phyloP scores from a whole-genome alignment of 2,797 vertebrate species.

The Astyanax mexicanus region DNA sequence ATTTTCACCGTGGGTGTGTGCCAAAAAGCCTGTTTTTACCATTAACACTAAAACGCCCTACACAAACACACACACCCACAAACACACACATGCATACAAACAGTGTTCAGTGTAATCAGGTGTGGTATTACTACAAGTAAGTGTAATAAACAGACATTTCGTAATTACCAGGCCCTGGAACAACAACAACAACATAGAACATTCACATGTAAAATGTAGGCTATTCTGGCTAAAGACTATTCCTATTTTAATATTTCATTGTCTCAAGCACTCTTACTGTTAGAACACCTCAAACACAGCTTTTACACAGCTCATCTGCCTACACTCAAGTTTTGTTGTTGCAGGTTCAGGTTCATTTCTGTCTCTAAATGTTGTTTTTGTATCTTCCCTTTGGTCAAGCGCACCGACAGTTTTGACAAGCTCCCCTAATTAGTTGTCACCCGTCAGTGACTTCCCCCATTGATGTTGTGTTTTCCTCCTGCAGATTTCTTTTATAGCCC shows the following conservation, averaged over 20 bases:
- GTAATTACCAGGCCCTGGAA: background rate
- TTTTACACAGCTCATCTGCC: background rate
- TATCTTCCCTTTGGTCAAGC: conserved; percentile 35
- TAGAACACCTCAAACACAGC: too few species aligned
- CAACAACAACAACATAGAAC: background rate
- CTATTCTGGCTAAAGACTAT: too few species aligned
- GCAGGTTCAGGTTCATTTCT: conserved; percentile 7
- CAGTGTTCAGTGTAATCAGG: conserved; percentile 4
- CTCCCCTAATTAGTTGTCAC: conserved; percentile 81
- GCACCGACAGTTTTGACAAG: conserved; percentile 43
- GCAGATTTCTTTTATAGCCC: conserved; percentile 70
- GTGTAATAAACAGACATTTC: background rate
- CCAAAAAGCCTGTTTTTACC: conserved; percentile 42
- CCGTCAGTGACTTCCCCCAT: conserved; percentile 63
- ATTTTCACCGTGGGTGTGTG: conserved; percentile 76
- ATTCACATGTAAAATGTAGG: background rate
- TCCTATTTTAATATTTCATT: background rate
- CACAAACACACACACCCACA: background rate
- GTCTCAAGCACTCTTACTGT: too few species aligned
- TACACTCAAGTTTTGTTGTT: background rate
- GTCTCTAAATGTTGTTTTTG: conserved; percentile 21
- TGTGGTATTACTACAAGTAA: conserved; percentile 3
- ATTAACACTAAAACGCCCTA: conserved; percentile 19
- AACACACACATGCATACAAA: background rate
- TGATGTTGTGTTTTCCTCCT: conserved; percentile 57